phyloP scores from a whole-genome alignment of 1,140 invertebrate genomes.

The Diachasmimorpha longicaudata region DNA sequence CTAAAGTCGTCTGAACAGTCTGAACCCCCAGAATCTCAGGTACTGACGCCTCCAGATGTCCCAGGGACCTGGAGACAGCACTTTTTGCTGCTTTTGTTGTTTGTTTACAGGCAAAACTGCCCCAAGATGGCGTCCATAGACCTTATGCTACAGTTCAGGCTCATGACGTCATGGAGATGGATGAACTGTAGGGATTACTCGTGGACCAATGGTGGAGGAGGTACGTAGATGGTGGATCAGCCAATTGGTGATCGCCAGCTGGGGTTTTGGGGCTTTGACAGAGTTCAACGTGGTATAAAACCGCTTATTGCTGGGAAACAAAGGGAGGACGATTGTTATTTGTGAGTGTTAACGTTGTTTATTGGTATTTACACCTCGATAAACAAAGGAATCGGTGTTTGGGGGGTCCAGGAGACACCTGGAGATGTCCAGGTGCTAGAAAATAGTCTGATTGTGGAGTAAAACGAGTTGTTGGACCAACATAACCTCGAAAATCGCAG shows the following conservation, averaged over 20 bases:
- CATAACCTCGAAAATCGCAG: too few species aligned
- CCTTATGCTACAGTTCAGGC: too few species aligned
- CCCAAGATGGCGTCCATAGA: too few species aligned
- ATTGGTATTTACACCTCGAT: background rate
- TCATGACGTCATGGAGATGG: background rate
- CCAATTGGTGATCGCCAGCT: conserved; percentile 57
- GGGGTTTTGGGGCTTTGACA: conserved; percentile 56
- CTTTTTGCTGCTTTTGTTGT: too few species aligned
- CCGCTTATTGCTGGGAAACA: conserved; percentile 12
- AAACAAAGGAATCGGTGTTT: background rate
- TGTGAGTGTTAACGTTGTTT: conserved; percentile 8
- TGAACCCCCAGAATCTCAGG: too few species aligned
- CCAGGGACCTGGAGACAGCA: too few species aligned
- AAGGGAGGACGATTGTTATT: conserved; percentile 15
- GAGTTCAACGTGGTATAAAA: conserved; percentile 59
- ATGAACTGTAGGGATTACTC: background rate
- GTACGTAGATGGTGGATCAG: conserved; percentile 1
- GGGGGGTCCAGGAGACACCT: background rate
- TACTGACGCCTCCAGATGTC: too few species aligned
- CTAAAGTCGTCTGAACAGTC: too few species aligned
- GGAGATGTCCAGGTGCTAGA: background rate
- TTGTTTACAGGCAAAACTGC: too few species aligned
- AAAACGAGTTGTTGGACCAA: too few species aligned
- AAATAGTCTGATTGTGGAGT: too few species aligned
- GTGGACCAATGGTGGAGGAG: conserved; percentile 20